Percentiles rank a stretch among this genome's conserved stretches.
Conservation (phyloP, 1,140 invertebrate species). For the Meloidogyne chitwoodi region DNA sequence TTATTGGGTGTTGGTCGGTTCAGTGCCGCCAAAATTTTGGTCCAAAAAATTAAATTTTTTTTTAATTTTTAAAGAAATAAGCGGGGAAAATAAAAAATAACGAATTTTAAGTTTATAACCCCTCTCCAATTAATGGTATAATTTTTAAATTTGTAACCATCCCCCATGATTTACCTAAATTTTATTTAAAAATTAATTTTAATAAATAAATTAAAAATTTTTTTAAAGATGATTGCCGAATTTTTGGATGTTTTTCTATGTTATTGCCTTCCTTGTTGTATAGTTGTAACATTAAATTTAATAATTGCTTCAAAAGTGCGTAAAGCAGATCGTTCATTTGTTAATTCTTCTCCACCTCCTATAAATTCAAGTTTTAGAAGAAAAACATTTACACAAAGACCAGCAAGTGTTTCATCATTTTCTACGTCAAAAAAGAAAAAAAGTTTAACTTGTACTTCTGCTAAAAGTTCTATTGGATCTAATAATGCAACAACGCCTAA, state of each 20-base stretch:
- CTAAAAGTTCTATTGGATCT: background rate
- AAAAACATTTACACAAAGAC: background rate
- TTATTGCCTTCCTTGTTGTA: conserved; percentile 53
- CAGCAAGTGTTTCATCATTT: background rate
- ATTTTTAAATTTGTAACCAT: no score
- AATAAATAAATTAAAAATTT: no score
- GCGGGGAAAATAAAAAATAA: no score
- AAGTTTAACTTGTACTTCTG: background rate
- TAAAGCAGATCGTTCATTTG: conserved; percentile 34
- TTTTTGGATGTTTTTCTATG: conserved; percentile 52
- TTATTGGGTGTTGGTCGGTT: background rate
- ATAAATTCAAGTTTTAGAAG: background rate
- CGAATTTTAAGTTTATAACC: no score
- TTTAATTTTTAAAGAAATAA: no score
- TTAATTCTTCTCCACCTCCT: background rate
- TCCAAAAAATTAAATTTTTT: no score
- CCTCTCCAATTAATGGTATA: no score
- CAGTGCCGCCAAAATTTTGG: no score
- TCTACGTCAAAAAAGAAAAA: conserved; percentile 1
- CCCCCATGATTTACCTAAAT: no score
- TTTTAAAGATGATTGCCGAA: conserved; percentile 42
- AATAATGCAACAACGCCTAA: background rate
- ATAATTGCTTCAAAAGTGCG: conserved; percentile 51
- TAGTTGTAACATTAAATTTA: conserved; percentile 53
- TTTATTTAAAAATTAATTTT: no score